Evolutionary conservation across 1,140 invertebrate genomes (phyloP), one percentile per base, ranked within the genome.

Genomic region (Lethocerus indicus): DNA sequence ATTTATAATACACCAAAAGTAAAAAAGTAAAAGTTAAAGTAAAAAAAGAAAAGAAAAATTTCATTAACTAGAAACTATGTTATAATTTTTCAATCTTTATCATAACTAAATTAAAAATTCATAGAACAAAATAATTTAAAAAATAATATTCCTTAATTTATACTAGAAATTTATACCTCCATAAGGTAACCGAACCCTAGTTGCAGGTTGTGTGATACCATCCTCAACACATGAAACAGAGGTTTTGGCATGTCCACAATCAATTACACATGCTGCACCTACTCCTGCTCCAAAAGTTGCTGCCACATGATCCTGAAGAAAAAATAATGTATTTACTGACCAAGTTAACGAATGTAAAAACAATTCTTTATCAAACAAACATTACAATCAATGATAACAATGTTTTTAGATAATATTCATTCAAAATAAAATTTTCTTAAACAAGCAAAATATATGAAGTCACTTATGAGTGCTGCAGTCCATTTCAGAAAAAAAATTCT

Each of bases 151-250:
- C n/a, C 14, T 9, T 36, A 36, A 36, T 36, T 36, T 3, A 36
- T 16, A 3, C 7, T 36, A 32, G 14, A 28, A 5, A 44, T 27
- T 28, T 28, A 3, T 25, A 50, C 41, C 52, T 1, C 47, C 47
- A 39, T 53, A 49, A 23, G 47, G 46, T 18, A 58, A 39, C 44
- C 55, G 36, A 55, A 87, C 73, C 60, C 90, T 72, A 0, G 90
- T 91, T 44, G 83, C 81, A 60, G 81, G 76, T 59, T 91, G 85
- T 41, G 89, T 94, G 47, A 95, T 87, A 13, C 88, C 90, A 73
- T 96, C 91, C 68, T 96, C 91, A 2, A 95, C 88, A 69, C 92
- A 97, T 12, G 87, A 92, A 14, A 96, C 81, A 1, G 88, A 87
- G 1, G 87, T 93, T 69, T 96, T 95, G 64, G 93, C 86, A 63